Evolutionary conservation across 2,113 vertebrate species (phyloP), one percentile per base, ranked within the genome.

Genomic region (Daboia siamensis): DNA sequence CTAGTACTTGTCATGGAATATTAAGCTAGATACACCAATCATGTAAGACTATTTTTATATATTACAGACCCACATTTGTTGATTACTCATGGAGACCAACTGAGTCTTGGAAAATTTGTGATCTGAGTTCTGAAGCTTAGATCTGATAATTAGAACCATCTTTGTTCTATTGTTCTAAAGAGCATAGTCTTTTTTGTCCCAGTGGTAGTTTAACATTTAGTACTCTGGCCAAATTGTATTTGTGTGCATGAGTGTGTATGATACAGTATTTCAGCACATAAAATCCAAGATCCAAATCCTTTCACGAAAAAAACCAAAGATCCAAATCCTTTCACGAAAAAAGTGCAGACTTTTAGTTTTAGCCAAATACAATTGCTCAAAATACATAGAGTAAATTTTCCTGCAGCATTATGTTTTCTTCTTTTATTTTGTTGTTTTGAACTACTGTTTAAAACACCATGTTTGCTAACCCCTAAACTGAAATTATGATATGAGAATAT

Each of bases 291-390:
- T 9, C 54, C 55, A 15, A 61, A 33, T 90, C 88, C 74, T 92
- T 92, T 69, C 39, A 85, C 44, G n/a, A 86, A 90, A 90, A 86
- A 88, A 90, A 90, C 64, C n/a, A n/a, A n/a, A n/a, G n/a, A n/a
- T n/a, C 86, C 88, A 54, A 80, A 86, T 86, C 88, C 74, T 92
- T 92, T 69, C 39, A 85, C 44, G n/a, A 86, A 90, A 90, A 86
- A 88, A 90, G 21, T 86, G 74, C 23, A 61, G n/a, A 56, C 46
- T 44, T 61, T 90, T 55, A 54, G n/a, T 5, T 86, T n/a, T 57
- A 54, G 29, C 64, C 86, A 64, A 90, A 90, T 26, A 46, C 69
- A 84, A 39, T 80, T 64, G 23, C 91, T 51, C 23, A 23, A 46
- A 86, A 13, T 86, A 61, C 59, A 48, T 56, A 48, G 54, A 85